Conservation (phyloP, 2,797 vertebrate genomes). For the Lindbergichthys nudifrons region DNA sequence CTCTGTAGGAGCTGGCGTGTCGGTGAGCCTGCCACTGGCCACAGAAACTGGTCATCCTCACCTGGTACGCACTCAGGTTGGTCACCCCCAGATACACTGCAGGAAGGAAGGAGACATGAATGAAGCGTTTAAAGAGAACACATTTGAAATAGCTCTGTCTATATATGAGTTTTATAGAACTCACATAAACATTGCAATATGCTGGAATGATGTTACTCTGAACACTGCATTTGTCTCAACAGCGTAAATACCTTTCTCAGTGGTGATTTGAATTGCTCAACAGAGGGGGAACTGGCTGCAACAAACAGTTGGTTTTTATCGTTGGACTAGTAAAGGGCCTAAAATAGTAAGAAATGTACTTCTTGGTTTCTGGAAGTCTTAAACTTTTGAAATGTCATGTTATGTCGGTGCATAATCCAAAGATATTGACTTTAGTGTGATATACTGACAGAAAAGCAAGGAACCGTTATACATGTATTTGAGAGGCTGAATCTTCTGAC, state of each 20-base stretch:
- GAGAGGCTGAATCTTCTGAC: too few relatives aligned
- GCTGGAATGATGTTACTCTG: too few relatives aligned
- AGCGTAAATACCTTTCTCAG: too few relatives aligned
- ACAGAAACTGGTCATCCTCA: slow-evolving; percentile 89
- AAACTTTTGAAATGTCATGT: too few relatives aligned
- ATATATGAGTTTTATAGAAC: not conserved
- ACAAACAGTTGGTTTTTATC: too few relatives aligned
- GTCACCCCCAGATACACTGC: slow-evolving; percentile 91
- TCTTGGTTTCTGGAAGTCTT: too few relatives aligned
- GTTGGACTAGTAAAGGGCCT: too few relatives aligned
- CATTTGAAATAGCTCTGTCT: not conserved
- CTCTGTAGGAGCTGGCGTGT: slow-evolving; percentile 89
- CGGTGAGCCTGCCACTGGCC: slow-evolving; percentile 91
- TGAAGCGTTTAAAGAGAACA: not conserved
- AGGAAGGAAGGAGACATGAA: not conserved
- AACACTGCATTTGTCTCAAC: not conserved
- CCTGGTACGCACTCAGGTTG: slow-evolving; percentile 85
- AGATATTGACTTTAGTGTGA: too few relatives aligned
- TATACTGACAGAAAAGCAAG: too few relatives aligned
- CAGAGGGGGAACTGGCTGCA: not conserved
- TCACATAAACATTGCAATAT: not conserved
- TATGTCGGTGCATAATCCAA: too few relatives aligned
- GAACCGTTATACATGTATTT: too few relatives aligned
- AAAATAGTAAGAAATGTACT: too few relatives aligned
- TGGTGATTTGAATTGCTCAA: not conserved